Evolutionary conservation across 2,888 invertebrate genomes (phyloP), one percentile per base, ranked within the genome.

Genomic region (Caenorhabditis zanzibari): DNA sequence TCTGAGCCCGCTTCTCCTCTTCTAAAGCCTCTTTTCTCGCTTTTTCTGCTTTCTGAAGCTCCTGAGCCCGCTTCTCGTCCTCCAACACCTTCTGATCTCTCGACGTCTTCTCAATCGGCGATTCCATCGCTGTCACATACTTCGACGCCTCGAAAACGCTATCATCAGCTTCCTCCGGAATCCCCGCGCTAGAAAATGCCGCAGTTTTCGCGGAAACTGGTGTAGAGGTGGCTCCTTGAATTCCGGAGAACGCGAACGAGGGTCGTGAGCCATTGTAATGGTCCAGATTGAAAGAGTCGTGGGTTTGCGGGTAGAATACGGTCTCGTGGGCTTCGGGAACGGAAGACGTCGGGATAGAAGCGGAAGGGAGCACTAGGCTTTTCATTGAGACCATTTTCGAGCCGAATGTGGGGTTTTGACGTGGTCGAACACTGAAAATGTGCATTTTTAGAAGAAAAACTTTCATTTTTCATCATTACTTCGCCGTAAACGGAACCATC

Each of bases 41-140:
- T n/a, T n/a, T n/a, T n/a, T n/a, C n/a, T n/a, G n/a, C n/a, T n/a
- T n/a, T n/a, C n/a, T n/a, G n/a, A n/a, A n/a, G n/a, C n/a, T n/a
- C n/a, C n/a, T n/a, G n/a, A n/a, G n/a, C n/a, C n/a, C n/a, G n/a
- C n/a, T n/a, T n/a, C n/a, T n/a, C n/a, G n/a, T n/a, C n/a, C n/a
- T n/a, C n/a, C n/a, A n/a, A n/a, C n/a, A n/a, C n/a, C 24, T 56
- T 54, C 41, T 54, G 47, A 47, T 19, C 19, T 26, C 16, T 10
- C 26, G 24, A 14, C 68, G 24, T 61, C 56, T 35, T 58, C 69
- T 52, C 47, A 22, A 68, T 49, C 41, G 82, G 82, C 9, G 82
- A 82, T 49, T 82, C 82, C 52, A 82, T 52, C 9, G 82, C 82
- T 9, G 82, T 82, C 16, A 82, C 63, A 52, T 76, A 82, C 7